Base-by-base conservation (phyloP, 2,888 invertebrate species). In the Colletes collaris region DNA sequence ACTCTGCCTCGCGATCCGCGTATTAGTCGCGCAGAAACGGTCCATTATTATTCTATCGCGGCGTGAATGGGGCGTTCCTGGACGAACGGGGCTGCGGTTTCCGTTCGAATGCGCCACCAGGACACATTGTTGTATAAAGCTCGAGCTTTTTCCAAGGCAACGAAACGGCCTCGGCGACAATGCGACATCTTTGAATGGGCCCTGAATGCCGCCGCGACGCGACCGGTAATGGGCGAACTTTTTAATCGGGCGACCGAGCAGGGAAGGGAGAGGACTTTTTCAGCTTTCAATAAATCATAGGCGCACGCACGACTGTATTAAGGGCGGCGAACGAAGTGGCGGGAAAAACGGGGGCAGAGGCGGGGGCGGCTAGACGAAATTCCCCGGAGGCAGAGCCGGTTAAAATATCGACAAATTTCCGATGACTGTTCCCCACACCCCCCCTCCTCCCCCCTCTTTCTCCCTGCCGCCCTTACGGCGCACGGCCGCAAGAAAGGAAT, bases 201-300 rank as follows among this genome's bases (percentile, higher is more conserved):
- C 59, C 62, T 83, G 79, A 88, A 88, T 86, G 76, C 76, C 58
- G 44, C 76, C 58, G 70, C 81, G 70, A 64, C 80, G 75, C 79
- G 81, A 66, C 76, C 83, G 85, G 85, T 89, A 89, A 89, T 89
- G 89, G 89, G 86, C 84, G 82, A 88, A 89, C 87, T 89, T 89
- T 89, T 89, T 89, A 86, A 87, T 89, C 88, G 87, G 69, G 69
- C 79, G 56, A 40, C 69, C 64, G 82, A 63, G 62, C 63, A 73
- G 71, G 37, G 44, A 37, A 37, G 52, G 10, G 63, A 56, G 56
- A 60, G 50, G 76, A 82, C 19, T 67, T 73, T 81, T 80, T 50
- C 68, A 66, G 86, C 86, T 89, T 88, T 89, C 88, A 89, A 89
- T 89, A 89, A 89, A 89, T 89, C 87, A 88, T 88, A 87, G 87